phyloP scores from a whole-genome alignment of 2,888 invertebrate species.

The Nemurella pictetii region DNA sequence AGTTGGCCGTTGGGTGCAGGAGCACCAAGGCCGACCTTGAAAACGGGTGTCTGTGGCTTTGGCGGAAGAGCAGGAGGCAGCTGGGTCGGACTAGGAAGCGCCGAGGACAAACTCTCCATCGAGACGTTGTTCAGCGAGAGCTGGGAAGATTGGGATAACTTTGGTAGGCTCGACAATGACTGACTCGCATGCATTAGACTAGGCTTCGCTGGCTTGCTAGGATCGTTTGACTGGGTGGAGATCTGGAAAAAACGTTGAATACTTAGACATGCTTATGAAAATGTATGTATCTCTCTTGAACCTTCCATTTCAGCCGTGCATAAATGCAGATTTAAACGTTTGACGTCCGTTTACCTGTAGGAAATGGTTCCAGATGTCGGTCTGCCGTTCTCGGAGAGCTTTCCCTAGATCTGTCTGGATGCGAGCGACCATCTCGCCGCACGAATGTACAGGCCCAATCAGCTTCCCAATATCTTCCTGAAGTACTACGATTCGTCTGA shows the following conservation, averaged over 20 bases:
- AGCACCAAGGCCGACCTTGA: neutral
- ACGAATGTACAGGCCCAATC: constrained; percentile 39
- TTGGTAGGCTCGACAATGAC: neutral
- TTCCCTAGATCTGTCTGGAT: constrained; percentile 41
- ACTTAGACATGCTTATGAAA: neutral
- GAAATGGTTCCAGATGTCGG: constrained; percentile 43
- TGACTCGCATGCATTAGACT: neutral
- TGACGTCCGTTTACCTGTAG: neutral
- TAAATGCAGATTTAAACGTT: no score
- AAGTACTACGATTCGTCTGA: constrained; percentile 43
- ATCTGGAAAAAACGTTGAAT: neutral
- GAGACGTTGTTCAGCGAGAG: neutral
- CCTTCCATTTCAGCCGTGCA: no score
- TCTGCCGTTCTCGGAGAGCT: constrained; percentile 43
- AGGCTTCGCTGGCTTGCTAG: neutral
- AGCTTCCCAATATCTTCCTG: constrained; percentile 43
- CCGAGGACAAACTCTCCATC: neutral
- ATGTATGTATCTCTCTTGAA: no score
- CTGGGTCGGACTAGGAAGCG: neutral
- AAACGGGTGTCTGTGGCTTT: neutral
- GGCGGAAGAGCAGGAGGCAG: neutral
- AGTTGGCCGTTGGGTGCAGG: neutral
- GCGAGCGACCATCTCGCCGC: constrained; percentile 41
- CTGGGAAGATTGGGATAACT: neutral
- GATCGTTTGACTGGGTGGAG: neutral